Evolutionary conservation across 2,797 vertebrate genomes (phyloP).

Genomic region (Euphonia xanthogaster): DNA sequence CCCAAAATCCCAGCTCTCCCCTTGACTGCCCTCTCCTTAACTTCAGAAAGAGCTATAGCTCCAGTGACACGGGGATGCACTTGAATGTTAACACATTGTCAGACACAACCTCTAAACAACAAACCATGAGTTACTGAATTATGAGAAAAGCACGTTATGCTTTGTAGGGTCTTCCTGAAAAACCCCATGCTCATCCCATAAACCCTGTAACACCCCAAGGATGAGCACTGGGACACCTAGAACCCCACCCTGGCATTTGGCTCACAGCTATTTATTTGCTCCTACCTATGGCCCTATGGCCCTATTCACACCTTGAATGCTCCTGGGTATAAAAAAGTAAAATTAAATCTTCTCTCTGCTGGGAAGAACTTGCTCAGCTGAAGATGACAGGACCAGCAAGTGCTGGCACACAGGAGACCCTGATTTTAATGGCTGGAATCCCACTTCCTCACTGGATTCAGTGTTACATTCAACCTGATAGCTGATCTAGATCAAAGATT

Average conservation of each 20-base stretch:
- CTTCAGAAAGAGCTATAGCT: neutral
- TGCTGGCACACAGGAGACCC: neutral
- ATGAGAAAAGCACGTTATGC: neutral
- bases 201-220: neutral
- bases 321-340: neutral
- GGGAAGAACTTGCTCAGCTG: neutral
- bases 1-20: neutral
- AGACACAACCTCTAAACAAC: neutral
- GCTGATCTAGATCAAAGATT: neutral
- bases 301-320: accelerated
- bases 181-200: neutral
- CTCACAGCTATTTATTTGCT: neutral
- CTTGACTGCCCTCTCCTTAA: neutral
- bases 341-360: neutral
- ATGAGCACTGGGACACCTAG: neutral
- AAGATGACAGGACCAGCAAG: accelerated
- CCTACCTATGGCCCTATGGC: neutral
- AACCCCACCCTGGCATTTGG: neutral
- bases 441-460: neutral
- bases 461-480: neutral
- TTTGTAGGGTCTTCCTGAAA: neutral
- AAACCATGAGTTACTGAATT: accelerated
- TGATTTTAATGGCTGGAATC: neutral
- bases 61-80: accelerated
- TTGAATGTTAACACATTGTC: accelerated